Evolutionary conservation across 2,113 vertebrate species (phyloP).

Genomic region (Picathartes gymnocephalus): DNA sequence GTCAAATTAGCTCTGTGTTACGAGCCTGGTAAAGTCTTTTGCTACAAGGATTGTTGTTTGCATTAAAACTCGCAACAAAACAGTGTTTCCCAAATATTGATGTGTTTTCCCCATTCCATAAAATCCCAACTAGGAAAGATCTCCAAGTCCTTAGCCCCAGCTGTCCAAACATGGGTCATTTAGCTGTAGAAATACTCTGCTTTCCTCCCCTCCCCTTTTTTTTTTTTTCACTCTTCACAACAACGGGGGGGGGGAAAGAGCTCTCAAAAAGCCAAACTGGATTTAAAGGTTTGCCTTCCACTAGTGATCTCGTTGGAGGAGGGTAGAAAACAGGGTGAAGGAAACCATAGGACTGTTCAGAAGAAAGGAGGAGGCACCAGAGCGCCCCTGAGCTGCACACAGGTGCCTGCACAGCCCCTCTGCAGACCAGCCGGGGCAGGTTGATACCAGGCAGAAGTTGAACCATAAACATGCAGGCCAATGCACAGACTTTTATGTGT

Average conservation of each 20-base stretch:
- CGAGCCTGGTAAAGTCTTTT: neutral
- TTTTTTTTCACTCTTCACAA: neutral
- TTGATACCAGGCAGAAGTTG: neutral
- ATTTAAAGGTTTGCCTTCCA: neutral
- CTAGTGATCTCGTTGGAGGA: neutral
- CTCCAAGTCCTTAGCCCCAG: neutral
- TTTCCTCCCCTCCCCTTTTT: neutral
- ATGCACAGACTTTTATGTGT: neutral
- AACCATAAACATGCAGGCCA: neutral
- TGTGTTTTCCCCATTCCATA: fast-evolving
- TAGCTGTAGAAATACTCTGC: neutral
- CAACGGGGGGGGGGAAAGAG: neutral
- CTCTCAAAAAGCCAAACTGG: neutral
- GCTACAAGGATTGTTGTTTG: neutral
- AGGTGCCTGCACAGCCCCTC: neutral
- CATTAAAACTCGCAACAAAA: neutral
- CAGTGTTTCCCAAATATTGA: neutral
- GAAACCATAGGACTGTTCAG: neutral
- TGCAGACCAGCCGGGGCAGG: neutral
- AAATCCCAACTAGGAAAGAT: neutral
- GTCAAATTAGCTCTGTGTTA: neutral
- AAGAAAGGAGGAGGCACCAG: neutral
- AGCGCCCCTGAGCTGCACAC: neutral
- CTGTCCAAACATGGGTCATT: neutral
- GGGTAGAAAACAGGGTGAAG: neutral